Conservation (phyloP, 2,113 vertebrate species). For the Climacteris rufus region DNA sequence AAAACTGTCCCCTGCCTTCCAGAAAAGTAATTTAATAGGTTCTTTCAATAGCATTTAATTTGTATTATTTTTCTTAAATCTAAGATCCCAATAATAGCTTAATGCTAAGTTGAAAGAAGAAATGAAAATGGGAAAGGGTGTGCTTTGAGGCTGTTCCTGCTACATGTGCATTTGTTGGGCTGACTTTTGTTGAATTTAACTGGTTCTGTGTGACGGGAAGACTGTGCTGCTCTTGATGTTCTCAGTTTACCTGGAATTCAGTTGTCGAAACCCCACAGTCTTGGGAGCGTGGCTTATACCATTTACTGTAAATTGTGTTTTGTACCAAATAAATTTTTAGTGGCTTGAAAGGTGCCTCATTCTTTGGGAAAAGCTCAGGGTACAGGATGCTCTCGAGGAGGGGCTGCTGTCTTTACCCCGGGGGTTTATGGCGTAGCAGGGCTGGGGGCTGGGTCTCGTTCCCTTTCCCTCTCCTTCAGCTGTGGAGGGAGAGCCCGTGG, state of each 20-base stretch:
- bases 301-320: neutral
- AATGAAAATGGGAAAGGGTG: neutral
- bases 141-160: neutral
- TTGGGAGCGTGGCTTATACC: rapidly evolving
- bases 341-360: rapidly evolving
- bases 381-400: rapidly evolving
- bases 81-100: neutral
- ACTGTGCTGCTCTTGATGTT: neutral
- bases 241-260: neutral
- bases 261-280: neutral
- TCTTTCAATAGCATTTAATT: neutral
- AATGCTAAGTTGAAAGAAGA: neutral
- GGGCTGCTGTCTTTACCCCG: rapidly evolving
- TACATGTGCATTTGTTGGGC: rapidly evolving
- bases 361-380: rapidly evolving
- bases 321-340: neutral
- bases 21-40: neutral
- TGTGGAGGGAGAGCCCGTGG: rapidly evolving
- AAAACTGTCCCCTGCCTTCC: neutral
- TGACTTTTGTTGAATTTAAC: neutral
- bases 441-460: rapidly evolving
- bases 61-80: neutral
- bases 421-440: neutral
- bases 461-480: rapidly evolving
- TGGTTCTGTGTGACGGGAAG: rapidly evolving